Evolutionary conservation across 2,888 invertebrate genomes (phyloP).

Genomic region (Gari tellinella): DNA sequence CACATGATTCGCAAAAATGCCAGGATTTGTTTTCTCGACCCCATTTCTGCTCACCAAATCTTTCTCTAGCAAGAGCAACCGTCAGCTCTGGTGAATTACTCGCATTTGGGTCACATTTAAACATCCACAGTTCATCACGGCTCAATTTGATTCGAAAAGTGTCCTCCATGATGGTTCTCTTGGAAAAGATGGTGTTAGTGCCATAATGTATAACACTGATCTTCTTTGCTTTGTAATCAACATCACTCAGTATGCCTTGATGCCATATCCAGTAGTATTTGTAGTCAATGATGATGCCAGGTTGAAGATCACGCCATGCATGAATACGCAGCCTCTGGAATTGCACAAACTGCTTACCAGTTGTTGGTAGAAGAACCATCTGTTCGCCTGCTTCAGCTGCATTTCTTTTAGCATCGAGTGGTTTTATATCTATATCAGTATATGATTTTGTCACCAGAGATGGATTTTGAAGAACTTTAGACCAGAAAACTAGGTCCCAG

Average conservation of each 20-base stretch:
- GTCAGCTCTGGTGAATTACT: constrained; percentile 15
- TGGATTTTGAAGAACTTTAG: constrained; percentile 28
- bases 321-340: constrained; percentile 20
- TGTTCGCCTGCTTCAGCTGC: neutral
- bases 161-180: constrained; percentile 8
- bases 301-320: constrained; percentile 24
- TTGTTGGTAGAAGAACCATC: constrained; percentile 16
- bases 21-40: constrained; percentile 24
- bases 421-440: neutral
- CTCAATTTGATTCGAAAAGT: neutral
- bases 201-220: constrained; percentile 31
- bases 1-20: constrained; percentile 37
- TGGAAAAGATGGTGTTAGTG: constrained; percentile 9
- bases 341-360: constrained; percentile 4
- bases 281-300: constrained; percentile 30
- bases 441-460: constrained; percentile 4
- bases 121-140: constrained; percentile 13
- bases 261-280: constrained; percentile 8
- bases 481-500: constrained; percentile 38
- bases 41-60: constrained; percentile 37
- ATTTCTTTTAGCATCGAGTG: no score
- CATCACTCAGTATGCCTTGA: constrained; percentile 25
- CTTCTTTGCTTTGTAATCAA: neutral
- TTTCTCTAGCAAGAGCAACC: constrained; percentile 16
- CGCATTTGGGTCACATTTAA: constrained; percentile 14